Evolutionary conservation across 2,888 invertebrate genomes (phyloP).

Genomic region (Cantharis rustica): DNA sequence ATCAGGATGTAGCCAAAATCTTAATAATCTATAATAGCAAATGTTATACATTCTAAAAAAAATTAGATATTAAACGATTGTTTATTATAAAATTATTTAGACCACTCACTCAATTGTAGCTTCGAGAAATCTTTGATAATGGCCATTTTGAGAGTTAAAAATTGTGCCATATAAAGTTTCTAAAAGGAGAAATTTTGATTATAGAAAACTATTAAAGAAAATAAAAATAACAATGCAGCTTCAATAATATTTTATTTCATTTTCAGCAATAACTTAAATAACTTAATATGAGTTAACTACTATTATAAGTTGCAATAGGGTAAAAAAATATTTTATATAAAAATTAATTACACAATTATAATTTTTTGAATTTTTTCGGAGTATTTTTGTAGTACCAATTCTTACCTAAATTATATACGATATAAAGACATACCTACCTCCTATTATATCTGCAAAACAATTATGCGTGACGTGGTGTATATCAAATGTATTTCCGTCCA

Average conservation of each 20-base stretch:
- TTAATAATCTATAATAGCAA: conserved; percentile 13
- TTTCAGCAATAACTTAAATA: no score
- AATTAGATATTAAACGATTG: background rate
- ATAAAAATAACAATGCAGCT: no score
- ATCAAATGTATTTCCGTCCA: conserved; percentile 19
- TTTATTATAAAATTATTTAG: background rate
- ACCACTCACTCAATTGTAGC: background rate
- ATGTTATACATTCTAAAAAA: conserved; percentile 21
- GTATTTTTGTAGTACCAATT: no score
- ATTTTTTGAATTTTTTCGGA: no score
- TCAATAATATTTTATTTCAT: no score
- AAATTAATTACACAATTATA: no score
- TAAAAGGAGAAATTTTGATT: background rate
- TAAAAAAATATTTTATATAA: no score
- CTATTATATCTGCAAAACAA: conserved; percentile 20
- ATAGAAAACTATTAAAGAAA: no score
- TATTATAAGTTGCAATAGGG: no score
- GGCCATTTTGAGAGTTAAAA: background rate
- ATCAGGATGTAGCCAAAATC: conserved; percentile 25
- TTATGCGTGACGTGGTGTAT: conserved; percentile 5
- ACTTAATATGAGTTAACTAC: no score
- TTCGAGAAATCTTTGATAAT: background rate
- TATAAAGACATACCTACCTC: no score
- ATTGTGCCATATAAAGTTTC: background rate
- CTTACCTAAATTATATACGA: no score